A percentile compares a stretch with the other conserved stretches of the same genome.
These are phyloP conservation scores for Amphiprion ocellaris DNA, from an alignment of 2,113 vertebrate species.

Conservation along the genomic window DNA sequence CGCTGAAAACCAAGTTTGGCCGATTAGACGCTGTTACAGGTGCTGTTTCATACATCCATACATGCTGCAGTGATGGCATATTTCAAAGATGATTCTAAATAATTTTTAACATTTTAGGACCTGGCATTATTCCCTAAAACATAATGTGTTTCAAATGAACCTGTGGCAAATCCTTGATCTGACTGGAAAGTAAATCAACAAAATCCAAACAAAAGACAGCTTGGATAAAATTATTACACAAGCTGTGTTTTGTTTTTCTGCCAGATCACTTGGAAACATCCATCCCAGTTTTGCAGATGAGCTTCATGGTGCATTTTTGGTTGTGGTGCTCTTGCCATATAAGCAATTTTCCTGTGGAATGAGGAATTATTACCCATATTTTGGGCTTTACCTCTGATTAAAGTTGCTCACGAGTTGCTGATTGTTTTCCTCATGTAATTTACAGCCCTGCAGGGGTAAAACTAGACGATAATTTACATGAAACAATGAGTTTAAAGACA, in stretches of 20 bases:
- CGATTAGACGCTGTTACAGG: background rate
- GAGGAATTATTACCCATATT: conserved; percentile 6
- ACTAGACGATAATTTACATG: background rate
- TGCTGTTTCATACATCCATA: background rate
- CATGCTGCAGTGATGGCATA: background rate
- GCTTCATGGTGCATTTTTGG: background rate
- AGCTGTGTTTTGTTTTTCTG: background rate
- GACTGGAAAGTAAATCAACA: background rate
- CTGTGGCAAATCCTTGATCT: background rate
- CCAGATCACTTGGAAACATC: background rate
- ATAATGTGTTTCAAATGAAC: no score
- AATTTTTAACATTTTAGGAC: background rate
- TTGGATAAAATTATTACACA: background rate
- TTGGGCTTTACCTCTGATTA: background rate
- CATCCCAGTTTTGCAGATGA: background rate
- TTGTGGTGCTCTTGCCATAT: background rate
- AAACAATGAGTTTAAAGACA: background rate
- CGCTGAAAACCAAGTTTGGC: background rate
- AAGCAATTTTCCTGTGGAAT: background rate
- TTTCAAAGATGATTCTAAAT: conserved; percentile 1
- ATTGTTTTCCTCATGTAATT: conserved; percentile 9
- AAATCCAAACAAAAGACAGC: background rate
- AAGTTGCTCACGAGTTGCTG: background rate
- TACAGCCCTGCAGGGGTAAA: conserved; percentile 10
- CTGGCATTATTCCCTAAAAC: background rate